Evolutionary conservation across 2,113 vertebrate species (phyloP), one percentile per base, ranked within the genome.

Genomic region (Dolichotis patagonum): DNA sequence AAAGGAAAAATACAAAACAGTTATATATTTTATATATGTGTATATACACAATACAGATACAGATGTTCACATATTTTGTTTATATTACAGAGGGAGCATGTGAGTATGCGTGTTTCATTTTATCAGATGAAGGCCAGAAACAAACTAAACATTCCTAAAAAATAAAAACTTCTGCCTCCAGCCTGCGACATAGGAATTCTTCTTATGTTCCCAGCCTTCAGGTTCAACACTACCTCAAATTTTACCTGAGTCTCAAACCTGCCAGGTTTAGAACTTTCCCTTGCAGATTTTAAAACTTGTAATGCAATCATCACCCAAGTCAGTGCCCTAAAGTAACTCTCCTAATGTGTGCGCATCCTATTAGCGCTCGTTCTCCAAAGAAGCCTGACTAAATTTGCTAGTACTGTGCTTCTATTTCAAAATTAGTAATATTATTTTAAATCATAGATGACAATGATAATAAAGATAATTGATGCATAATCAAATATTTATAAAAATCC

Each of bases 401-500:
- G 86, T 35, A 1, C 1, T 16, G 9, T 62, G 77, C 3, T 26
- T 81, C n/a, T 49, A 56, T 19, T 90, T 81, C 58, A 19, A 6
- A 46, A 32, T 20, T 73, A 91, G 4, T n/a, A 35, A 26, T 49
- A 32, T 71, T 88, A 49, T 92, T 84, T 65, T 0, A 92, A 92
- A 90, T 56, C 58, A 77, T 65, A 12, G 3, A 11, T 24, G 62
- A 71, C 69, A 58, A 83, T 83, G 38, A 80, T 46, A 60, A 69
- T 77, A 60, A 87, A 69, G 28, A 81, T 43, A 77, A 94, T 49
- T 75, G 1, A 60, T 35, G 41, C 0, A 84, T 54, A 54, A 69
- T 77, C 4, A 90, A 96, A 95, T 90, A 83, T 88, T 94, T 65
- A 38, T 17, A 30, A 90, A n/a, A 94, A 69, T 26, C 1, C 3